Evolutionary conservation across 2,888 invertebrate genomes (phyloP).

Genomic region (Lasioglossum lativentre): DNA sequence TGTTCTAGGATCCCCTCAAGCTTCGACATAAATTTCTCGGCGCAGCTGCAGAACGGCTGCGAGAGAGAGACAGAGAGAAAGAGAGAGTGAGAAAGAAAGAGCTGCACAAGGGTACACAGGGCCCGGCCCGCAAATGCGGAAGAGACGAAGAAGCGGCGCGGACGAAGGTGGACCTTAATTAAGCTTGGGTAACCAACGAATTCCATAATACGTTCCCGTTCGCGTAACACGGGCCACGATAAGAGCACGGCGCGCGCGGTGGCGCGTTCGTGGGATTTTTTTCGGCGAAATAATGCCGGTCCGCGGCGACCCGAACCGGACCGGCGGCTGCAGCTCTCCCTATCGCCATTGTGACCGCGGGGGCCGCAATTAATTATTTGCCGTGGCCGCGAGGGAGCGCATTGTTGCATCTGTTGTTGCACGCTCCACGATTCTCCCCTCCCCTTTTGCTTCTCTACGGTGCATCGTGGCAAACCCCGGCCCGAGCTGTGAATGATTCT

Average conservation of each 20-base stretch:
- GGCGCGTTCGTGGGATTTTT: conserved; percentile 74
- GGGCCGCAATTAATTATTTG: conserved; percentile 82
- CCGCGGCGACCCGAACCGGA: conserved; percentile 36
- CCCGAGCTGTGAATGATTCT: conserved; percentile 45
- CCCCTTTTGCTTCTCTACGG: neutral
- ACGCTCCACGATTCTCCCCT: conserved; percentile 45
- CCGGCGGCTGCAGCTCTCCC: conserved; percentile 40
- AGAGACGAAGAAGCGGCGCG: conserved; percentile 43
- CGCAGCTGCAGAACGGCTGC: conserved; percentile 34
- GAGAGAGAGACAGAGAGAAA: neutral
- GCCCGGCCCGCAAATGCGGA: conserved; percentile 59
- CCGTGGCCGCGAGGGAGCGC: conserved; percentile 76
- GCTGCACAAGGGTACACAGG: neutral
- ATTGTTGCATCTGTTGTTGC: conserved; percentile 78
- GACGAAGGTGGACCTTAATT: conserved; percentile 65
- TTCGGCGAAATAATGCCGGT: conserved; percentile 72
- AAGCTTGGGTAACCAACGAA: conserved; percentile 66
- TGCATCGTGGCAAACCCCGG: conserved; percentile 8
- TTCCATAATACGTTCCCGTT: conserved; percentile 70
- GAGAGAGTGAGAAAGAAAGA: neutral
- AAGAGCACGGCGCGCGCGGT: conserved; percentile 57
- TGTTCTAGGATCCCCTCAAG: conserved; percentile 15
- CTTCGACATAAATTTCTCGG: conserved; percentile 35
- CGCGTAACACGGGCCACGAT: conserved; percentile 69
- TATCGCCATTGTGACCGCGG: conserved; percentile 77